Evolutionary conservation across 2,113 vertebrate species (phyloP).

Genomic region (Equus przewalskii): DNA sequence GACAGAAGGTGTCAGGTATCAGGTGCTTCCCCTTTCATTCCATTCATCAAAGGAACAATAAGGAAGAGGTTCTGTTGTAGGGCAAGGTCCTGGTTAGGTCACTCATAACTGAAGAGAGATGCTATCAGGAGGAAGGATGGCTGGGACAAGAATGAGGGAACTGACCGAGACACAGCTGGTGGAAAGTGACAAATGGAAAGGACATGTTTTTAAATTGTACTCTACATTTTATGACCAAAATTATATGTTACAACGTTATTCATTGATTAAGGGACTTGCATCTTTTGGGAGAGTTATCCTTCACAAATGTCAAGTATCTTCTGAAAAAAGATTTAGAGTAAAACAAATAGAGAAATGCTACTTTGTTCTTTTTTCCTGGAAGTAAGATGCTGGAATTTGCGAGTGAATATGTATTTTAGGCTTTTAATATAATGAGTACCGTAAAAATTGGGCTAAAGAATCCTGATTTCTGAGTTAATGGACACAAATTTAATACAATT

Average conservation of each 20-base stretch:
- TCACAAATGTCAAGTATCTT: not conserved
- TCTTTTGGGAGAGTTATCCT: not conserved
- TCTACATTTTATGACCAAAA: not conserved
- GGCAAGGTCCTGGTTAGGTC: not conserved
- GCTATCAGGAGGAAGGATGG: not conserved
- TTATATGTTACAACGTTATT: not conserved
- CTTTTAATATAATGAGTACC: not conserved
- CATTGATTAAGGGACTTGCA: not conserved
- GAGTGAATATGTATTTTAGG: not conserved
- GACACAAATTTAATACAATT: not conserved
- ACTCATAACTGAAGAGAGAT: not conserved
- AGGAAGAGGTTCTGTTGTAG: not conserved
- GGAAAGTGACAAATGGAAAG: not conserved
- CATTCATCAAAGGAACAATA: not conserved
- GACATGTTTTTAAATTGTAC: not conserved
- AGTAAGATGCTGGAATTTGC: not conserved
- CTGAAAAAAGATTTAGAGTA: not conserved
- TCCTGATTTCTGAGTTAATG: not conserved
- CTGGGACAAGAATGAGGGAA: not conserved
- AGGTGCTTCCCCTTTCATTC: not conserved
- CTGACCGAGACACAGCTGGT: not conserved
- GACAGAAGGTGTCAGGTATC: not conserved
- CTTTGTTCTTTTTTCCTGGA: not conserved
- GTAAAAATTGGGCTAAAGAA: not conserved
- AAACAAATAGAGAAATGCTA: constrained; percentile 8